A percentile compares a stretch with the other conserved stretches of the same genome.
phyloP scores from a whole-genome alignment of 2,888 invertebrate species.

The Parasteatoda lunata region DNA sequence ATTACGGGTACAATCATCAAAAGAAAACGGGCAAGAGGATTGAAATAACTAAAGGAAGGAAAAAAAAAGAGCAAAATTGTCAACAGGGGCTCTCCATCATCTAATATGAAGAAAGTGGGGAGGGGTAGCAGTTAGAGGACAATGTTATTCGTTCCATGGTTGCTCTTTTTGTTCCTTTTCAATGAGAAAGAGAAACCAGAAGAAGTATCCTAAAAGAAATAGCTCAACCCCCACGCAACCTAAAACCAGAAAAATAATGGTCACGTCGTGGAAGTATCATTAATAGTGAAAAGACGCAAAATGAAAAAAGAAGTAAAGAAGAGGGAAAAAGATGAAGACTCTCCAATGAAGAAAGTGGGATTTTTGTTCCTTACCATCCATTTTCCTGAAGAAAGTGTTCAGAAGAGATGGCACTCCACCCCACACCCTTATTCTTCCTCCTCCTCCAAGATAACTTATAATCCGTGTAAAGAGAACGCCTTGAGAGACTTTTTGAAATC shows the following conservation, averaged over 20 bases:
- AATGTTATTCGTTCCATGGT: neutral
- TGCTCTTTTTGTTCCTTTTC: neutral
- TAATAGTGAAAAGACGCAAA: conserved; percentile 54
- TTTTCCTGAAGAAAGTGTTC: conserved; percentile 28
- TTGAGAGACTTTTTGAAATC: conserved; percentile 56
- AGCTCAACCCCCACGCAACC: conserved; percentile 3
- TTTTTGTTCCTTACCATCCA: conserved; percentile 37
- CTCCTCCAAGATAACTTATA: conserved; percentile 57
- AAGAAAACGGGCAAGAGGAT: neutral
- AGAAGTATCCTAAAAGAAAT: neutral
- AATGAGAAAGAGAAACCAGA: neutral
- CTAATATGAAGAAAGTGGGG: neutral
- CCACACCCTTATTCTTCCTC: neutral
- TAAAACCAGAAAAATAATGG: conserved; percentile 55
- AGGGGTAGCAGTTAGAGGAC: too few relatives aligned
- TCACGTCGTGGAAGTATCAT: conserved; percentile 61
- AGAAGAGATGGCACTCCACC: conserved; percentile 22
- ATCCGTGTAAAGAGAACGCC: conserved; percentile 55
- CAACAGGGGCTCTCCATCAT: neutral
- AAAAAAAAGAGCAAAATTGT: neutral
- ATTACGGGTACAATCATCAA: neutral
- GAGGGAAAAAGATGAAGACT: conserved; percentile 16
- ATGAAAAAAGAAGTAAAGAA: conserved; percentile 42
- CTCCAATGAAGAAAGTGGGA: conserved; percentile 53
- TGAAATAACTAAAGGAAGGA: neutral